Conservation (phyloP, 2,888 invertebrate species). For the Folsomia manolachei region DNA sequence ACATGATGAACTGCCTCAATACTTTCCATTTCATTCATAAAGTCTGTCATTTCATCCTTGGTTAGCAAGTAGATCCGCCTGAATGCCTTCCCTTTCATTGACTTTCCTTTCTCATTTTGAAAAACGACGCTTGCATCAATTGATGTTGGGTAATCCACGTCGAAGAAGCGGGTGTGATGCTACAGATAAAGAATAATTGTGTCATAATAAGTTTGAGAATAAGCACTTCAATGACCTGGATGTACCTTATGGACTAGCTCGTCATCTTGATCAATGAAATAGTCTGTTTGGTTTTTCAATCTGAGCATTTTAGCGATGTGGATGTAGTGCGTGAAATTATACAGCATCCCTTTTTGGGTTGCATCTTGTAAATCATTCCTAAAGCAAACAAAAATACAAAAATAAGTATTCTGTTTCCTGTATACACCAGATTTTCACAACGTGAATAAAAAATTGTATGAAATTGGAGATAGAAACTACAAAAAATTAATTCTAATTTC, state of each 20-base stretch:
- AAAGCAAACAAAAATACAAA: no score
- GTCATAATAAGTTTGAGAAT: no score
- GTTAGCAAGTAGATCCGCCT: not conserved
- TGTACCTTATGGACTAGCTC: constrained; percentile 10
- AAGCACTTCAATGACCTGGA: not conserved
- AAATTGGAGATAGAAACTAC: no score
- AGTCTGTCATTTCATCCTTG: not conserved
- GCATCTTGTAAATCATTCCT: constrained; percentile 24
- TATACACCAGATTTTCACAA: not conserved
- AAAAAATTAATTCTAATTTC: not conserved
- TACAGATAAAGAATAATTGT: no score
- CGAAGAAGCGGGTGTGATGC: not conserved
- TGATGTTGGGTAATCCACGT: not conserved
- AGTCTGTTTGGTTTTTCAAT: not conserved
- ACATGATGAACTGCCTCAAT: not conserved
- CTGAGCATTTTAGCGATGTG: constrained; percentile 27
- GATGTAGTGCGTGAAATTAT: constrained; percentile 27
- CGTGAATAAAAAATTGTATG: not conserved
- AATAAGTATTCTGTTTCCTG: not conserved
- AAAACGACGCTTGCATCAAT: not conserved
- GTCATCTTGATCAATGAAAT: constrained; percentile 16
- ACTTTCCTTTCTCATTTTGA: not conserved
- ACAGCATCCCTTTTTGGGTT: constrained; percentile 26
- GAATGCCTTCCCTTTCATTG: not conserved
- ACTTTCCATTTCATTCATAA: not conserved